Base-by-base conservation (phyloP, 2,113 vertebrate species). In the Poecilia latipinna region DNA sequence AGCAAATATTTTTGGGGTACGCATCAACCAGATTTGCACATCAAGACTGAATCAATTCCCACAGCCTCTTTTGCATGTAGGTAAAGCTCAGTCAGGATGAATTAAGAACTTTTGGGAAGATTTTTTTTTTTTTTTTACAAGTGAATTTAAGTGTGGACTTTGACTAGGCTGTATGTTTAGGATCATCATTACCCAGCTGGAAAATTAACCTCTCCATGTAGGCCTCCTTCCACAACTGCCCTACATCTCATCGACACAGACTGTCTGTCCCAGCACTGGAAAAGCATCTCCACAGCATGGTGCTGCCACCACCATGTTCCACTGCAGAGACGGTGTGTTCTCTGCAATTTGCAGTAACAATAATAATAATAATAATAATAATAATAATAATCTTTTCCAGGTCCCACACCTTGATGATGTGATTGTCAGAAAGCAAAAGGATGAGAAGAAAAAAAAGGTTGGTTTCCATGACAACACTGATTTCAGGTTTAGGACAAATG, bases 401-500 rank as follows among this genome's bases (percentile, higher is more conserved):
- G 22, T 17, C 51, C 19, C 19, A 54, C 51, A 57, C 51, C n/a
- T 13, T 28, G 22, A 31, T 32, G 13, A 77, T 60, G 28, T 74
- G 35, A 67, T 70, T 12, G 13, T 73, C 29, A 24, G 51, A 68
- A 64, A 54, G 35, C 10, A 32, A 67, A 32, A 64, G 39, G 39
- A 15, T 70, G 26, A 10, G 22, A 37, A 32, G 63, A 32, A 63
- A 8, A 70, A 77, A 65, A 57, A 72, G 71, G 32, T 73, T 31
- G 39, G 19, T 74, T 73, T 57, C 33, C 35, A 51, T 72, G 37
- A 3, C 33, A 61, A 31, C 42, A 32, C 65, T 37, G 74, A 77
- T 82, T 33, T 33, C 11, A 33, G 48, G 60, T 64, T 76, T 74
- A 24, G 37, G 39, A 63, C 39, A 71, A 79, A 65, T 65, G 37